Base-by-base conservation (phyloP, 2,888 invertebrate genomes). In the Tenthredo scrophulariae region DNA sequence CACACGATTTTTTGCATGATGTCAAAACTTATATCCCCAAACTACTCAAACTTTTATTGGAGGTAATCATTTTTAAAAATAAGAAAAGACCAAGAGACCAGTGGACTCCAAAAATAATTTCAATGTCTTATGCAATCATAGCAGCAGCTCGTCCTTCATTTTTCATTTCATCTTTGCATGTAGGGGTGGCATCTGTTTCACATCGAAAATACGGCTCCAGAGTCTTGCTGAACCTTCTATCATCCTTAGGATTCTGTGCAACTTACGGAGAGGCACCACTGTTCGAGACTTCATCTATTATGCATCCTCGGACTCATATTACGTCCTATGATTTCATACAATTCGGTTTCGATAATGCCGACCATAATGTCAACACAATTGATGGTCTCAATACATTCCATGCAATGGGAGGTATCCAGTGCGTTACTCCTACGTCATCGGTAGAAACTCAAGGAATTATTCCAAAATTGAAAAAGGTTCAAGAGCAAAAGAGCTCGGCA, bases 161-260 rank as follows among this genome's bases (percentile, higher is more conserved):
- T 86, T 91, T 90, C 87, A 86, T 89, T 88, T 91, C 91, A 85
- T 88, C 89, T 67, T 86, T 91, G 87, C 86, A 87, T 87, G 85
- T 90, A 85, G 89, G 89, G 82, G 87, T 90, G 67, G 88, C 88
- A 70, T 87, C 88, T 22, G 87, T 89, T 85, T 87, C 90, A 83
- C 87, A 89, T 85, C 88, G 88, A 85, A 88, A 89, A 89, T 88
- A 88, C 86, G 90, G 87, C 37, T 89, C 90, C n/a, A 89, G 89
- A 88, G 88, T 88, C 87, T 82, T 87, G 15, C 15, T 75, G 86
- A 88, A 77, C 89, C 90, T 18, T 89, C 90, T 88, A 89, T 88
- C 85, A 90, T 10, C 67, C 10, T 26, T 29, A 29, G 29, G 67
- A 67, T 67, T 67, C 18, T 33, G 67, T 18, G 26, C 29, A 10